Conservation (phyloP, 2,797 vertebrate genomes). For the Chelon labrosus region DNA sequence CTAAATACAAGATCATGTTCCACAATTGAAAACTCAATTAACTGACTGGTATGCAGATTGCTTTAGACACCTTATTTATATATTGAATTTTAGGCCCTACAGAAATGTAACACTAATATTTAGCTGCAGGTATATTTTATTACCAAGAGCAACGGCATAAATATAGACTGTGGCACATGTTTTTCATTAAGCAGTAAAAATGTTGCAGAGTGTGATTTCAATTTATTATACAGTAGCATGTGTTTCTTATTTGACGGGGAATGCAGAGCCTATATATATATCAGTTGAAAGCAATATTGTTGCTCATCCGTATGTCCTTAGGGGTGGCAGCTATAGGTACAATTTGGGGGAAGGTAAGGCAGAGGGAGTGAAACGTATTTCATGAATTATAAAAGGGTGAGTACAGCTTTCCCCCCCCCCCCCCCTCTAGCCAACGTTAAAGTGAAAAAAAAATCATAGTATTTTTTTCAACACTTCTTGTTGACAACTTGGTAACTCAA, state of each 20-base stretch:
- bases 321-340: background rate
- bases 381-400: no score
- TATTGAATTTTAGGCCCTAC: slow-evolving; percentile 2
- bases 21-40: slow-evolving; percentile 68
- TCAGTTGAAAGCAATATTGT: background rate
- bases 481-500: no score
- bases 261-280: background rate
- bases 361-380: no score
- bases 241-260: slow-evolving; percentile 34
- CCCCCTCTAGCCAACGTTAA: no score
- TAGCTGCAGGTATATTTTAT: background rate
- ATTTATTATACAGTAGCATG: slow-evolving; percentile 8
- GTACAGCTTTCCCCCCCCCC: no score
- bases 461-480: no score
- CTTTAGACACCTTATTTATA: background rate
- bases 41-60: slow-evolving; percentile 42
- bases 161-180: background rate
- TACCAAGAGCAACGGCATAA: background rate
- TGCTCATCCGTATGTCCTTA: background rate
- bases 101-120: slow-evolving; percentile 4
- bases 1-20: slow-evolving; percentile 52
- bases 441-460: no score
- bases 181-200: slow-evolving; percentile 1
- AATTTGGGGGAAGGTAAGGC: no score
- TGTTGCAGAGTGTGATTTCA: background rate